phyloP scores from a whole-genome alignment of 2,797 vertebrate genomes.

The Eulemur mongoz region DNA sequence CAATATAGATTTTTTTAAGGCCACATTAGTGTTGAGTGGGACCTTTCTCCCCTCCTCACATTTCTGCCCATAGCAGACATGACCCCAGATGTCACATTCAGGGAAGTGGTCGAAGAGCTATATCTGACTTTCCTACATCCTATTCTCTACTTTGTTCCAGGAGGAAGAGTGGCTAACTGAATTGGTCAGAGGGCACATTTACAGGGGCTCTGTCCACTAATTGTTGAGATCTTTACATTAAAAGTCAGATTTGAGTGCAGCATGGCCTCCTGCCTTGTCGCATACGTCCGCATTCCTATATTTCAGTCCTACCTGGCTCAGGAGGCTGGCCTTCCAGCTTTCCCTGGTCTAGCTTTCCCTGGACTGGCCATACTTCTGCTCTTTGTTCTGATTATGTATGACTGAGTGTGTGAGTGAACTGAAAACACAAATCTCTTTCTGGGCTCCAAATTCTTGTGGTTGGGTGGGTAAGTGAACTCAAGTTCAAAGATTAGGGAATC shows the following conservation, averaged over 20 bases:
- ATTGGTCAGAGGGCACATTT: background rate
- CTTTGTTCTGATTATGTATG: background rate
- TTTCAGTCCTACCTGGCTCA: background rate
- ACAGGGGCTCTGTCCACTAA: background rate
- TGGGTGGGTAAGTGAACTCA: background rate
- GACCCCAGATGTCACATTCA: background rate
- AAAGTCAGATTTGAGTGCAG: background rate
- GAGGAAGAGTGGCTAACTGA: background rate
- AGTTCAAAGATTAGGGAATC: background rate
- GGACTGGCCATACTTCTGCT: rapidly evolving
- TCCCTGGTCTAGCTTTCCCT: background rate
- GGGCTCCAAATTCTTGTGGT: background rate
- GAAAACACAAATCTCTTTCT: background rate
- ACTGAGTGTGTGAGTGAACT: background rate
- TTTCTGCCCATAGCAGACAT: background rate
- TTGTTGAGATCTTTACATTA: background rate
- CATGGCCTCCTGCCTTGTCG: background rate
- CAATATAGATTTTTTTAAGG: background rate
- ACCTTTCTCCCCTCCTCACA: background rate
- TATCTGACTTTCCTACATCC: background rate
- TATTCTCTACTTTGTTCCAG: background rate
- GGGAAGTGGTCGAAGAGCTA: background rate
- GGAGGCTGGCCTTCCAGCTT: background rate
- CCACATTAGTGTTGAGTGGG: background rate
- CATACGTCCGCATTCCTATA: background rate